Conservation (phyloP, 2,888 invertebrate genomes). For the Cetonia aurata region DNA sequence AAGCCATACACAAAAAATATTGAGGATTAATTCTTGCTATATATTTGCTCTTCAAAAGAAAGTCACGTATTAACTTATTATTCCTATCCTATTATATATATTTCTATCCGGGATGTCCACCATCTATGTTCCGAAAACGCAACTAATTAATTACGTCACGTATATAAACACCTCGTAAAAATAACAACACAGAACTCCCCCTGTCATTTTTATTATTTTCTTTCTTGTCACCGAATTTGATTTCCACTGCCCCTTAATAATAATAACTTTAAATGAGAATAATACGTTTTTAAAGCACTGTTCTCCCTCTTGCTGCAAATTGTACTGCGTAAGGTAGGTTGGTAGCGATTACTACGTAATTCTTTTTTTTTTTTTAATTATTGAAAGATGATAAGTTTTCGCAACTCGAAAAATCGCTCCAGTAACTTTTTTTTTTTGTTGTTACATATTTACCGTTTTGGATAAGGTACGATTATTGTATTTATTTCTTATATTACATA, state of each 20-base stretch:
- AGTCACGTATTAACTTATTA: no score
- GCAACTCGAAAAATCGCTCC: slow-evolving; percentile 29
- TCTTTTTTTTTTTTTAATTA: slow-evolving; percentile 10
- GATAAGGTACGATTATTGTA: slow-evolving; percentile 50
- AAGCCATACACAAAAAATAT: no score
- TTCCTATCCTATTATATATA: no score
- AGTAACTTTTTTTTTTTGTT: slow-evolving; percentile 34
- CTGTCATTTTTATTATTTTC: no score
- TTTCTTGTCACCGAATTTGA: no score
- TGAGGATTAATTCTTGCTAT: no score
- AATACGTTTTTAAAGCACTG: slow-evolving; percentile 17
- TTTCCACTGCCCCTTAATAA: background rate
- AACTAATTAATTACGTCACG: no score
- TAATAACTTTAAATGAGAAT: background rate
- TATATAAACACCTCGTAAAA: no score
- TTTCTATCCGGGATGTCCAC: no score
- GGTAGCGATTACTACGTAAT: slow-evolving; percentile 41
- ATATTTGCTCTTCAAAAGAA: no score
- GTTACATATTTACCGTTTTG: slow-evolving; percentile 35
- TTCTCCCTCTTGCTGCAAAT: slow-evolving; percentile 33
- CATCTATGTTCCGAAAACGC: no score
- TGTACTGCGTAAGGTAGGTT: slow-evolving; percentile 49
- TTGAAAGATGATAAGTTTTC: slow-evolving; percentile 3
- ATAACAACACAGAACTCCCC: no score
- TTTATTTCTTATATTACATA: slow-evolving; percentile 44